Conservation (phyloP, 2,797 vertebrate genomes). For the Masticophis lateralis region DNA sequence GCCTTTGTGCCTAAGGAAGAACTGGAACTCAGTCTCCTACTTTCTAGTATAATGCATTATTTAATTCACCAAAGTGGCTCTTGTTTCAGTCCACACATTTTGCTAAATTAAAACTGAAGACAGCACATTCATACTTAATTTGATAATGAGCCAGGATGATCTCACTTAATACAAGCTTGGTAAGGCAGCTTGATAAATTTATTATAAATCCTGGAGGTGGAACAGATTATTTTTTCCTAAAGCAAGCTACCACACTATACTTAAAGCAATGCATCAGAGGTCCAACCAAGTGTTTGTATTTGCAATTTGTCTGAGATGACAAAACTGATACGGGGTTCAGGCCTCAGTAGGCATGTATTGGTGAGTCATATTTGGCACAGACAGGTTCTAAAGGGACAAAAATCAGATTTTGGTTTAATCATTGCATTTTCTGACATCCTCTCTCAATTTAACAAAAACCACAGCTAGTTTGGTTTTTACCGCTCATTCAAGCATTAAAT, state of each 20-base stretch:
- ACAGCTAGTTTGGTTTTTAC: slow-evolving; percentile 11
- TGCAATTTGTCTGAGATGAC: neutral
- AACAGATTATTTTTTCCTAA: neutral
- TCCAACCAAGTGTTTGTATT: neutral
- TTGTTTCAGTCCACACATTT: neutral
- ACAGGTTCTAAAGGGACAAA: neutral
- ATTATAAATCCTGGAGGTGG: neutral
- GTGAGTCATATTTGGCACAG: neutral
- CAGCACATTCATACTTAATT: neutral
- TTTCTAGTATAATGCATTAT: neutral
- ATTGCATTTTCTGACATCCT: neutral
- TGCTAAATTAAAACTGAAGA: neutral
- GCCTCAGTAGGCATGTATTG: neutral
- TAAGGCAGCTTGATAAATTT: neutral
- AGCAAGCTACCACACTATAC: neutral
- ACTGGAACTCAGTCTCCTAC: neutral
- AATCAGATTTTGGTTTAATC: neutral
- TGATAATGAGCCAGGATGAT: neutral
- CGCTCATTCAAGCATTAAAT: slow-evolving; percentile 1
- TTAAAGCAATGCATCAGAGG: neutral
- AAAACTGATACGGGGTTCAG: neutral
- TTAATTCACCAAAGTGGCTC: neutral
- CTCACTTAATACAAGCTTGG: too few relatives aligned
- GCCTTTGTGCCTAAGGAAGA: neutral
- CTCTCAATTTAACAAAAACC: slow-evolving; percentile 4